These are phyloP conservation scores for Melitaea athalia DNA, from an alignment of 2,888 invertebrate species.

Conservation along the genomic window DNA sequence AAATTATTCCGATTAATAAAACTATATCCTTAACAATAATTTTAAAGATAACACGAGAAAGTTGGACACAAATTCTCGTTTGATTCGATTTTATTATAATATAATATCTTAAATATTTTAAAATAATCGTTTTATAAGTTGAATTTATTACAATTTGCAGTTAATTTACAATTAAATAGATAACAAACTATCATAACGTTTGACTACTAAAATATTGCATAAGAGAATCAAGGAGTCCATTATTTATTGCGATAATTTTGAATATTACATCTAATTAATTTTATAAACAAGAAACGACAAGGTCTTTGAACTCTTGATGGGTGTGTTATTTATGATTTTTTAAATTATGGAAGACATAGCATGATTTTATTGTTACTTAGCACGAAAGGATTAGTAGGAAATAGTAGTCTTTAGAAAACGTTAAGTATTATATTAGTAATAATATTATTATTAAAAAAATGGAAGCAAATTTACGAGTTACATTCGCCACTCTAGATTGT, in stretches of 20 bases:
- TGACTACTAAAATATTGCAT: neutral
- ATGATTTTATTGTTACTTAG: slow-evolving; percentile 11
- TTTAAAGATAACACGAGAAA: neutral
- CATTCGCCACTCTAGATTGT: too few species aligned
- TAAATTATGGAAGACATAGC: slow-evolving; percentile 19
- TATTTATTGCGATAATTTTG: slow-evolving; percentile 25
- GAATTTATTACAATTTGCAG: neutral
- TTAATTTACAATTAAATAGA: neutral
- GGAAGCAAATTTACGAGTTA: too few species aligned
- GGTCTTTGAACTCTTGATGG: slow-evolving; percentile 29
- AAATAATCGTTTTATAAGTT: neutral
- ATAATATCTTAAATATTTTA: neutral
- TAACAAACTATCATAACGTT: slow-evolving; percentile 1
- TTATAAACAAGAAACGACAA: slow-evolving; percentile 32
- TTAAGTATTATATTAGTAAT: neutral
- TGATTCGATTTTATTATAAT: slow-evolving; percentile 2
- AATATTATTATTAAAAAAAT: too few species aligned
- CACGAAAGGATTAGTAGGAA: slow-evolving; percentile 1
- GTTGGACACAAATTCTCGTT: neutral
- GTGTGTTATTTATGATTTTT: slow-evolving; percentile 18
- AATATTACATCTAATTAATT: slow-evolving; percentile 35
- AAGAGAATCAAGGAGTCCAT: slow-evolving; percentile 14
- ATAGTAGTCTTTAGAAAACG: slow-evolving; percentile 1
- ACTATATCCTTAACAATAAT: neutral
- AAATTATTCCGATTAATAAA: neutral